Evolutionary conservation across 2,113 vertebrate species (phyloP).

Genomic region (Pangasianodon gigas): DNA sequence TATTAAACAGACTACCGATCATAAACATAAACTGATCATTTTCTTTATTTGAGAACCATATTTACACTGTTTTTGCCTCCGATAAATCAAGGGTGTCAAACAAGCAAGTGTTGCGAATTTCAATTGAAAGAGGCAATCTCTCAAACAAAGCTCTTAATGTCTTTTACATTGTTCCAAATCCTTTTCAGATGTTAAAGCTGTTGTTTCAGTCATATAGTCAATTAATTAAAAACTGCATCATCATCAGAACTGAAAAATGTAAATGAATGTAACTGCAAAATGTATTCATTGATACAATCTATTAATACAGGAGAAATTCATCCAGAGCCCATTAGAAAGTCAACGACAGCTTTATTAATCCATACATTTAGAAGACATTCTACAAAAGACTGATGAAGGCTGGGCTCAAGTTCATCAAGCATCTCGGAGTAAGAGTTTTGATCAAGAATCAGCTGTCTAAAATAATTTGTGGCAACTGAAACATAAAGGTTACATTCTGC

Average conservation of each 20-base stretch:
- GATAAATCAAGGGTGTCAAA: neutral
- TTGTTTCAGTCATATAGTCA: neutral
- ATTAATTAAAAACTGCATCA: neutral
- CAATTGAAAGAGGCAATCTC: neutral
- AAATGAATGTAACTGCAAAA: neutral
- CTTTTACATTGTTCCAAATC: neutral
- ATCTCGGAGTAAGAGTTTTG: neutral
- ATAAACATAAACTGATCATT: neutral
- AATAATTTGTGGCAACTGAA: neutral
- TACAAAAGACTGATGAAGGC: conserved; percentile 14
- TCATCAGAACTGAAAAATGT: neutral
- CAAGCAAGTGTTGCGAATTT: neutral
- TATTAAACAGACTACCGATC: neutral
- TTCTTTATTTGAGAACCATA: neutral
- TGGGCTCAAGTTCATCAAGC: neutral
- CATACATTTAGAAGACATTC: conserved; percentile 22
- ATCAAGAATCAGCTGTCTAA: conserved; percentile 2
- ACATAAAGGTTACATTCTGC: neutral
- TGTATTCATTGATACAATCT: neutral
- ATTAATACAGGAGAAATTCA: neutral
- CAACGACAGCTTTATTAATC: conserved; percentile 30
- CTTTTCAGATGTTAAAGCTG: neutral
- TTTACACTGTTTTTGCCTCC: neutral
- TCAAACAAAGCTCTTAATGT: neutral
- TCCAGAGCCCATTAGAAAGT: conserved; percentile 3